These are phyloP conservation scores for Pelodiscus sinensis DNA, from an alignment of 2,113 vertebrate species.

Conservation along the genomic window DNA sequence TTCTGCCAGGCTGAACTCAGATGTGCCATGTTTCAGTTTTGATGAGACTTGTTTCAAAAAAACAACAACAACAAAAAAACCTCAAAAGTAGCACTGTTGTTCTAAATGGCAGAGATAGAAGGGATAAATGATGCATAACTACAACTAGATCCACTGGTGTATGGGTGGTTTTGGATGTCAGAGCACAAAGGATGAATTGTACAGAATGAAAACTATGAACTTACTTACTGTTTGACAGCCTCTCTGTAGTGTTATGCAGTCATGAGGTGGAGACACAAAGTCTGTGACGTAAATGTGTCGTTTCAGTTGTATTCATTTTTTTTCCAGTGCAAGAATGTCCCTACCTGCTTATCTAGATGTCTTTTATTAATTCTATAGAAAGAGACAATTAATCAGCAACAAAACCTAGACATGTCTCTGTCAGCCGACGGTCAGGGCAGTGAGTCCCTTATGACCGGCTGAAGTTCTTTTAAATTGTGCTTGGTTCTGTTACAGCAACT, in stretches of 20 bases:
- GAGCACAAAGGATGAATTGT: background rate
- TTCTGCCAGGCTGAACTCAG: background rate
- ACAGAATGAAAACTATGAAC: background rate
- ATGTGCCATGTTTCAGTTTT: background rate
- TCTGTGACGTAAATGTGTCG: background rate
- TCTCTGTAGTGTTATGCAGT: background rate
- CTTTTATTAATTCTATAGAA: background rate
- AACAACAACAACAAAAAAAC: background rate
- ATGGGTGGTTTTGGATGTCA: background rate
- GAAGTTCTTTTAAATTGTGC: too few species aligned
- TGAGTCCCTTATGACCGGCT: too few species aligned
- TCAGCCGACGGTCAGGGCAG: too few species aligned
- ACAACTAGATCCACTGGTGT: accelerated
- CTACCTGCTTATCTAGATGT: background rate
- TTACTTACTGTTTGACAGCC: background rate
- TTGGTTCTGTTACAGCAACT: too few species aligned
- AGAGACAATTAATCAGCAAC: background rate
- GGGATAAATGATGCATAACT: background rate
- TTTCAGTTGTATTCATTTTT: background rate
- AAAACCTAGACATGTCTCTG: background rate
- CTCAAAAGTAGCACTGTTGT: background rate
- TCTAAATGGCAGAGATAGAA: background rate
- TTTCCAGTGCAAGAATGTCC: too few species aligned
- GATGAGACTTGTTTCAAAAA: background rate
- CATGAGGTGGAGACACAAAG: background rate